Conservation (phyloP, 2,888 invertebrate species). For the Cyclophora punctaria region DNA sequence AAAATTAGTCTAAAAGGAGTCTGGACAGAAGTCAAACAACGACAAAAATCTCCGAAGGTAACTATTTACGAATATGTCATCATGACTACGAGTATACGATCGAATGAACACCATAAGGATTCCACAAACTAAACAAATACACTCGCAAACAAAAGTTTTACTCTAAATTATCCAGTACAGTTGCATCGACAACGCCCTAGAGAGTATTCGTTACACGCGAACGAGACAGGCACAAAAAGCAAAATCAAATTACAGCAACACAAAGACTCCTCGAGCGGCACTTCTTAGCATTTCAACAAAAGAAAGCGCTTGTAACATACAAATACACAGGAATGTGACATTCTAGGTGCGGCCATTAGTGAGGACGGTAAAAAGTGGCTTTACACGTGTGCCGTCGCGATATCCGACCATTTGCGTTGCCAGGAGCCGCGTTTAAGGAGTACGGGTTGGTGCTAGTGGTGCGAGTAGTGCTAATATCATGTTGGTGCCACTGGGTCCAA, state of each 20-base stretch:
- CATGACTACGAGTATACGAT: too few species aligned
- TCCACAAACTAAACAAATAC: too few species aligned
- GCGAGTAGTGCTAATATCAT: background rate
- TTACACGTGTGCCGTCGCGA: background rate
- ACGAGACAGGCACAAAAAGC: slow-evolving; percentile 6
- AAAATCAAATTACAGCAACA: slow-evolving; percentile 13
- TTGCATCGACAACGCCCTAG: background rate
- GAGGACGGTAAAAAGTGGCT: slow-evolving; percentile 11
- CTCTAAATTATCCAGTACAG: too few species aligned
- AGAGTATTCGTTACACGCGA: background rate
- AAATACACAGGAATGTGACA: slow-evolving; percentile 12
- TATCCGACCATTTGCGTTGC: background rate
- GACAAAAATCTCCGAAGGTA: too few species aligned
- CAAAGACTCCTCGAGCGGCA: slow-evolving; percentile 6
- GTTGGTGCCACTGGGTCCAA: too few species aligned
- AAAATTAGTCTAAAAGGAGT: too few species aligned
- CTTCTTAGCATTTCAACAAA: slow-evolving; percentile 17
- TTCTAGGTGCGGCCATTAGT: slow-evolving; percentile 15
- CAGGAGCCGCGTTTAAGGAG: background rate
- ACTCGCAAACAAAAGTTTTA: too few species aligned
- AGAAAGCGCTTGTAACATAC: slow-evolving; percentile 15
- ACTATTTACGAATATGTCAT: too few species aligned
- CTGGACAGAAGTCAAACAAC: too few species aligned
- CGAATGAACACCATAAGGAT: too few species aligned
- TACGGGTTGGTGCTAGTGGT: background rate